These are phyloP conservation scores for Thymelicus sylvestris DNA, from an alignment of 2,888 invertebrate genomes.

Conservation along the genomic window DNA sequence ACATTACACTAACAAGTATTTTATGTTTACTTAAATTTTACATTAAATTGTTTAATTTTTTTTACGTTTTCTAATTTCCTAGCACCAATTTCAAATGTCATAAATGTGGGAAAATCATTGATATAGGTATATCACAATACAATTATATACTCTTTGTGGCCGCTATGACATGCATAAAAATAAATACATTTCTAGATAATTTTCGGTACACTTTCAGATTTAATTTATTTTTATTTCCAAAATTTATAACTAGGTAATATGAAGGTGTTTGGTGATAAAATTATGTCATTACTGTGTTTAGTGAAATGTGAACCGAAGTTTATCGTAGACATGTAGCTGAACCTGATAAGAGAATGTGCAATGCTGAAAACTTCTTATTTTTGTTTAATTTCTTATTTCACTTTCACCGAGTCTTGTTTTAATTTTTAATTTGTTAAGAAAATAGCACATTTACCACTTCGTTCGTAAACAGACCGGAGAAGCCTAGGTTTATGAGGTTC, in stretches of 20 bases:
- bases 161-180: slow-evolving; percentile 79
- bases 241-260: not conserved
- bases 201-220: slow-evolving; percentile 64
- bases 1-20: not conserved
- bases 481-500: slow-evolving; percentile 23
- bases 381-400: slow-evolving; percentile 77
- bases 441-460: slow-evolving; percentile 26
- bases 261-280: not conserved
- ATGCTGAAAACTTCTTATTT: slow-evolving; percentile 80
- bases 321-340: slow-evolving; percentile 73
- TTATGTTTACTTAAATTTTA: not conserved
- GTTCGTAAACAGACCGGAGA: slow-evolving; percentile 24
- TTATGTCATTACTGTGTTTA: not conserved
- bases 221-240: not conserved
- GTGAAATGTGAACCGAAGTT: slow-evolving; percentile 65
- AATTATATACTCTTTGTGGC: slow-evolving; percentile 75
- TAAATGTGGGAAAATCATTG: slow-evolving; percentile 45
- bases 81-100: slow-evolving; percentile 75
- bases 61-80: slow-evolving; percentile 21
- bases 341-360: slow-evolving; percentile 83
- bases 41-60: not conserved
- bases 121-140: slow-evolving; percentile 53
- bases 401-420: slow-evolving; percentile 61
- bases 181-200: slow-evolving; percentile 68
- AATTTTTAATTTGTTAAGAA: slow-evolving; percentile 11